Evolutionary conservation across 2,888 invertebrate genomes (phyloP), one percentile per base, ranked within the genome.

Genomic region (Oasisia sp.): DNA sequence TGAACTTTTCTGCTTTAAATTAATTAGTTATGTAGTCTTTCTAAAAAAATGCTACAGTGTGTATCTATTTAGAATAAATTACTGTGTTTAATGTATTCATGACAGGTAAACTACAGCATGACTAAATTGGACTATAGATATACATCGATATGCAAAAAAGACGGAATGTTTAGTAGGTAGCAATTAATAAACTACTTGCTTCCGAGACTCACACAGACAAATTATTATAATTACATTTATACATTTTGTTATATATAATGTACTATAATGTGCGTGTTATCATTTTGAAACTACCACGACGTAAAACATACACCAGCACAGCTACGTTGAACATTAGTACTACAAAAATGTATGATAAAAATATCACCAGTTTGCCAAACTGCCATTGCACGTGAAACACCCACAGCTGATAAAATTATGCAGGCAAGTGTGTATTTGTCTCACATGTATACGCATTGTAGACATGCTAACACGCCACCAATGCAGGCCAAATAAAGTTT

Each of bases 171-270:
- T n/a, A 74, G 27, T 74, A 74, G 74, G 74, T 74, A 74, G 74
- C 74, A 74, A 27, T 74, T 74, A 27, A 74, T 27, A n/a, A 74
- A 74, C 19, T 27, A 74, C 74, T 74, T 19, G 74, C 27, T 90
- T 90, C 44, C 7, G 19, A 7, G 7, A 90, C 32, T 27, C 44
- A 90, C 27, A 90, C 90, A 90, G 19, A 32, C 44, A 90, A 19
- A 44, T 44, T 90, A 90, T 90, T n/a, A 44, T 27, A n/a, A 90
- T 38, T 27, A 90, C 32, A 90, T 90, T 32, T 90, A 90, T 27
- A 90, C 27, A n/a, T 90, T 8, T 90, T 27, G 19, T 44, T 90
- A 90, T 90, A 27, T n/a, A 90, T 90, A 90, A 90, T 44, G 19
- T 90, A 90, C 44, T 74, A 19, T 74, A 27, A 74, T 74, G 50